A percentile compares a stretch with the other conserved stretches of the same genome.
Conservation (phyloP, 2,797 vertebrate genomes). For the Poliocrania exsul region DNA sequence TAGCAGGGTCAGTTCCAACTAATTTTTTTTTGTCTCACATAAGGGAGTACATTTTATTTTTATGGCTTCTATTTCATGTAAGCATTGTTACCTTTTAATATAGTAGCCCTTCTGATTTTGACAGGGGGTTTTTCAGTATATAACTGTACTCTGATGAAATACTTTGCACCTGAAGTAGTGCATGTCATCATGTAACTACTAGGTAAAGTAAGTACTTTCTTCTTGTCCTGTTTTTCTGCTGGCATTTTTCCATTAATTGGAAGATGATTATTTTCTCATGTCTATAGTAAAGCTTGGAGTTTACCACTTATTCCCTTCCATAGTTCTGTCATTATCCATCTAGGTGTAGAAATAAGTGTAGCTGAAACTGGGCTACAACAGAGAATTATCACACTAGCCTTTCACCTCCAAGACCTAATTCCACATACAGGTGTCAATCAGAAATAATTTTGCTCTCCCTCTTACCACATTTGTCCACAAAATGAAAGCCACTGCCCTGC, state of each 20-base stretch:
- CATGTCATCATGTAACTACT: neutral
- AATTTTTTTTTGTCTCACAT: neutral
- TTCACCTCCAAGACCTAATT: slow-evolving; percentile 7
- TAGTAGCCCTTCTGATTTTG: neutral
- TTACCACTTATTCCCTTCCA: neutral
- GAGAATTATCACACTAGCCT: neutral
- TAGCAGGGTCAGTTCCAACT: neutral
- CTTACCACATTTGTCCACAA: neutral
- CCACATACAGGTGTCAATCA: neutral
- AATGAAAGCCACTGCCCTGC: neutral
- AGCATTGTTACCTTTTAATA: neutral
- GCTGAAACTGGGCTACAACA: neutral
- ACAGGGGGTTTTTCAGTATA: neutral
- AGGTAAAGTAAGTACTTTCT: neutral
- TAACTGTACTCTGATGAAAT: neutral
- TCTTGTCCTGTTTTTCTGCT: neutral
- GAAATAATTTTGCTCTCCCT: neutral
- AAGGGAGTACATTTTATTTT: neutral
- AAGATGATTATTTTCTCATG: neutral
- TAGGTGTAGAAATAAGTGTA: neutral
- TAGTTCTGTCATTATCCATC: neutral
- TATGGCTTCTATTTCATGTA: neutral
- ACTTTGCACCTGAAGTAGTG: neutral
- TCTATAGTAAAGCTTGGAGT: neutral
- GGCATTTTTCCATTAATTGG: neutral